Conservation (phyloP, 2,113 vertebrate genomes). For the Oxygymnocypris stewartii region DNA sequence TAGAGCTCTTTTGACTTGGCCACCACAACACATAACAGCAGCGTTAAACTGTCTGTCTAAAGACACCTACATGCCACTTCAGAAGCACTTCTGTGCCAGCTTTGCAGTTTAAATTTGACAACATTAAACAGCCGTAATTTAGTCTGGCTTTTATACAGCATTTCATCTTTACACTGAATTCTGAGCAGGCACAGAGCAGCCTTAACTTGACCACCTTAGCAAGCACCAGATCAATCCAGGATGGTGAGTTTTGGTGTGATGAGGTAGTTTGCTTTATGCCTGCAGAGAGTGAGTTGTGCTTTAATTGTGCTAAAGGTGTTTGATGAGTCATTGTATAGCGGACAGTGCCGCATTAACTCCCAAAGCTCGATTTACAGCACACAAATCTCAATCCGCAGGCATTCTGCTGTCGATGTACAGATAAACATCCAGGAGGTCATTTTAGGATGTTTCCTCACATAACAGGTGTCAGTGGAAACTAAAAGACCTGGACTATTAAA, state of each 20-base stretch:
- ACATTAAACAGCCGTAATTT: too few relatives aligned
- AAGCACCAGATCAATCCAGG: background rate
- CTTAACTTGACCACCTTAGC: background rate
- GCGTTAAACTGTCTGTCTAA: too few relatives aligned
- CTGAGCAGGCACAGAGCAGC: background rate
- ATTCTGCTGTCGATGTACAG: background rate
- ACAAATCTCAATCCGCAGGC: background rate
- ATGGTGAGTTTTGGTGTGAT: background rate
- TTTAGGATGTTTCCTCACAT: background rate
- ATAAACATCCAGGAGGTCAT: background rate
- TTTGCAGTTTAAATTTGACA: too few relatives aligned
- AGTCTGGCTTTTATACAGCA: too few relatives aligned
- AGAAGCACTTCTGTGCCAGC: too few relatives aligned
- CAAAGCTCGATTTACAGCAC: background rate
- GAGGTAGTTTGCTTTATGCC: background rate
- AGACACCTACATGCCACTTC: too few relatives aligned
- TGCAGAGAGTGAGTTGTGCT: background rate
- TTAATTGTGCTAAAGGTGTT: background rate
- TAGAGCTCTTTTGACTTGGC: too few relatives aligned
- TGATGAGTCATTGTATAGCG: conserved; percentile 4
- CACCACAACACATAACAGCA: too few relatives aligned
- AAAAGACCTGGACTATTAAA: background rate
- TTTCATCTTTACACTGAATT: background rate
- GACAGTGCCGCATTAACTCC: background rate
- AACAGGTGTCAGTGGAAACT: background rate